phyloP scores from a whole-genome alignment of 2,797 vertebrate genomes.

The Prunella strophiata region DNA sequence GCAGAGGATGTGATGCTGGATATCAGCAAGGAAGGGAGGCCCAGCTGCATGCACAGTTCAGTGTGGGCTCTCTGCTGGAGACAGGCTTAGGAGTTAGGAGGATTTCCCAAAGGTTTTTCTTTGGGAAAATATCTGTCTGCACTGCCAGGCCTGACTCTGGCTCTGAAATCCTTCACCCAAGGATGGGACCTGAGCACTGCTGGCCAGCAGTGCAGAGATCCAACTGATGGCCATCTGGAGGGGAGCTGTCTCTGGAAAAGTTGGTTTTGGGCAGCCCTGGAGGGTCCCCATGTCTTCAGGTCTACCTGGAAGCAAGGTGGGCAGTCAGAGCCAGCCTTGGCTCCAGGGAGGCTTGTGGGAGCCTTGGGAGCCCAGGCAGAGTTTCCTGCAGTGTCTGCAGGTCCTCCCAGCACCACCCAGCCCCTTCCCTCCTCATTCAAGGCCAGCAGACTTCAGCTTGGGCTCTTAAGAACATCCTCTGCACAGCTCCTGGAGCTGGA shows the following conservation, averaged over 20 bases:
- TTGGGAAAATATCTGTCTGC: too few relatives aligned
- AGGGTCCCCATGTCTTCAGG: not conserved
- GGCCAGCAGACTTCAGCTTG: not conserved
- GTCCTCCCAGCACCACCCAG: not conserved
- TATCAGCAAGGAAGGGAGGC: not conserved
- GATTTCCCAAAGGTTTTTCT: not conserved
- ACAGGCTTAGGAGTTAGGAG: not conserved
- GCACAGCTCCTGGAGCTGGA: not conserved
- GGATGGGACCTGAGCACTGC: not conserved
- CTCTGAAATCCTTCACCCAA: not conserved
- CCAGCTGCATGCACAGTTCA: not conserved
- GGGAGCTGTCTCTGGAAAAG: not conserved
- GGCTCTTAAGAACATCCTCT: not conserved
- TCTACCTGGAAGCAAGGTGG: not conserved
- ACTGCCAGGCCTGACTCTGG: not conserved
- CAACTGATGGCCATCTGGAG: fast-evolving
- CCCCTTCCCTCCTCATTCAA: not conserved
- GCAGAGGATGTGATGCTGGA: not conserved
- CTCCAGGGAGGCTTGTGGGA: not conserved
- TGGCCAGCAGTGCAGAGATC: not conserved
- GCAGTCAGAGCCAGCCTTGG: not conserved
- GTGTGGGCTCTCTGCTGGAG: not conserved
- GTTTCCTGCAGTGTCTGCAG: not conserved
- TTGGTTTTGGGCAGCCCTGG: not conserved
- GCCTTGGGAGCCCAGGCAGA: not conserved